Base-by-base conservation (phyloP, 2,113 vertebrate species). In the Syngnathoides biaculeatus region DNA sequence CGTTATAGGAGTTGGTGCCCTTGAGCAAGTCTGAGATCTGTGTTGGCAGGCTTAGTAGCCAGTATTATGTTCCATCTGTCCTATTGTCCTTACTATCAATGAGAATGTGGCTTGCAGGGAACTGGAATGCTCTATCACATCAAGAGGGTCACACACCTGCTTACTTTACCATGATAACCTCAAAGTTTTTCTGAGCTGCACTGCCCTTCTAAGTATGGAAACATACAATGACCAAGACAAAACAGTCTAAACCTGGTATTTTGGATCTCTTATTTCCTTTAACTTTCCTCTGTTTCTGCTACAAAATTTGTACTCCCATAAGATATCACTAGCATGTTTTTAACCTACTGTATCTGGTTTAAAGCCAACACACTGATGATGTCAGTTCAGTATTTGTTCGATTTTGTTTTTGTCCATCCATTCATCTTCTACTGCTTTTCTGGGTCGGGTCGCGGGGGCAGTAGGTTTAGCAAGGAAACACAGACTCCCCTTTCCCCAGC, bases 191-290 rank as follows among this genome's bases (percentile, higher is more conserved):
- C 66, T 74, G 57, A 73, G 61, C 39, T 69, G 17, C 17, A 42
- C 20, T 30, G 40, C 38, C 19, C 3, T 74, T 65, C 60, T 68
- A 83, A 80, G 60, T 71, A 53, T 81, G 84, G 77, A 73, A 47
- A 64, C 26, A 12, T 22, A 74, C 59, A 53, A 74, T 79, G 75
- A 43, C 47, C 7, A 19, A 86, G 80, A 84, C 80, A 81, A 69
- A 86, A 87, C 75, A 87, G 83, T 69, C 79, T 75, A 71, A 87
- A 87, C 81, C 72, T 14, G 59, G 50, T 53, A 35, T 58, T 40
- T 22, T 22, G 6, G 40, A 24, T 11, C 59, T 52, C 64, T 67
- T 78, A 35, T 68, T 30, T 53, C n/a, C 19, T 45, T 64, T 38
- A 56, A 65, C 47, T 78, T 80, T 77, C 56, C 27, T n/a, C 79